Evolutionary conservation across 1,140 invertebrate species (phyloP), one percentile per base, ranked within the genome.

Genomic region (Lucilia sericata): DNA sequence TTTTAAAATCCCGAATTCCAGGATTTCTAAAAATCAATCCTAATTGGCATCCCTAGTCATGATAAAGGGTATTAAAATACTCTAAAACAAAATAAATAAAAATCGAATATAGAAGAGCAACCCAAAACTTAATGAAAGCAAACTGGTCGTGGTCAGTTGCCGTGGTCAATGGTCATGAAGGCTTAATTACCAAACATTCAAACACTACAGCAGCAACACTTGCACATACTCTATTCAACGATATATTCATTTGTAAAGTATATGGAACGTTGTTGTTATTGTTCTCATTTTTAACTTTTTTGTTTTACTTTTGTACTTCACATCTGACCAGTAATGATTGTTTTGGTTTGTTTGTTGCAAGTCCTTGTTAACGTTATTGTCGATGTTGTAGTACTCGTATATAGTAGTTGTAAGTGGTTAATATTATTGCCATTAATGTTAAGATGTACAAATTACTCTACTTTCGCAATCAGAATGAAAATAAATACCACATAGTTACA

Each of bases 81-180:
- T 10, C 55, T 74, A 21, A 25, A 74, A 74, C 21, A 74, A 74
- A 74, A 74, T 30, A 74, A 10, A 74, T 21, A n/a, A 19, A 17
- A 14, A 47, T 76, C 42, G 17, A 42, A 76, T 34, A 76, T 76
- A 76, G 34, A 76, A 76, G 74, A 42, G 74, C 74, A n/a, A 76
- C 8, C 74, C 34, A 42, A 30, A 76, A 76, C 74, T 42, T 47
- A 76, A 42, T 76, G 74, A 76, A 76, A 76, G 88, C 88, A 89
- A 89, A 89, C 88, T 87, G 88, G 88, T 88, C 88, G 87, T 88
- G 88, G 88, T 89, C 88, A 89, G 88, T 89, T 89, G 87, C 85
- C 70, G 36, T 89, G 88, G 88, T 89, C 88, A 89, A 89, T 88
- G 88, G 84, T 87, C 87, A 87, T 87, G 87, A 76, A 17, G 74